phyloP scores from a whole-genome alignment of 2,888 invertebrate species.

The Digitonthophagus gazella region DNA sequence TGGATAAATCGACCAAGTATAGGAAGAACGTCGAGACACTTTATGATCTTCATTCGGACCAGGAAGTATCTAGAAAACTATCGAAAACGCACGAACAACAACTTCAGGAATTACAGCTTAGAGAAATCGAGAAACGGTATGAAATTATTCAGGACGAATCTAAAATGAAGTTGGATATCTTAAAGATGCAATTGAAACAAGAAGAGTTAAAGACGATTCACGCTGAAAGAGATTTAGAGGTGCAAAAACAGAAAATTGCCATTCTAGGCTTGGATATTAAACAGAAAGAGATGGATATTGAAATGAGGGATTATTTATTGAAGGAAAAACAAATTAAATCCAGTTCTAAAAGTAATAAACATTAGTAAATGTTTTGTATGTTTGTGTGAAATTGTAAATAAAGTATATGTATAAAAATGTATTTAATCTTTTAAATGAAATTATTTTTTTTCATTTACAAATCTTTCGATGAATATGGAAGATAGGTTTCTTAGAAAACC shows the following conservation, averaged over 20 bases:
- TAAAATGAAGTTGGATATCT: not conserved
- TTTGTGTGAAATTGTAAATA: not conserved
- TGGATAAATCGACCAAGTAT: not conserved
- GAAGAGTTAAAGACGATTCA: not conserved
- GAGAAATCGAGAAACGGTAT: not conserved
- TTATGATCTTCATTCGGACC: not conserved
- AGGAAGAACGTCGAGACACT: not conserved
- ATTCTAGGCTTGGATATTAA: not conserved
- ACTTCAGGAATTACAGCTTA: not conserved
- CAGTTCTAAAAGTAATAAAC: not conserved
- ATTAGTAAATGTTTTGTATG: not conserved
- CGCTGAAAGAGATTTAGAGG: not conserved
- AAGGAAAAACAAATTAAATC: not conserved
- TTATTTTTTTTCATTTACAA: no score
- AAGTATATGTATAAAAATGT: no score
- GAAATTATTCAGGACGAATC: not conserved
- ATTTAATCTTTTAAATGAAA: no score
- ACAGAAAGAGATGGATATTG: not conserved
- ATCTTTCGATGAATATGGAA: no score
- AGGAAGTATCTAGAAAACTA: not conserved
- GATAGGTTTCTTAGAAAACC: no score
- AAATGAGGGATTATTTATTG: not conserved
- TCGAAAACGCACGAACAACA: not conserved
- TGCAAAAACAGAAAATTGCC: not conserved
- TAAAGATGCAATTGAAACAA: not conserved